Percentiles rank a stretch among this genome's conserved stretches.
These are phyloP conservation scores for Nothoprocta pentlandii DNA, from an alignment of 2,113 vertebrate species.

Conservation along the genomic window DNA sequence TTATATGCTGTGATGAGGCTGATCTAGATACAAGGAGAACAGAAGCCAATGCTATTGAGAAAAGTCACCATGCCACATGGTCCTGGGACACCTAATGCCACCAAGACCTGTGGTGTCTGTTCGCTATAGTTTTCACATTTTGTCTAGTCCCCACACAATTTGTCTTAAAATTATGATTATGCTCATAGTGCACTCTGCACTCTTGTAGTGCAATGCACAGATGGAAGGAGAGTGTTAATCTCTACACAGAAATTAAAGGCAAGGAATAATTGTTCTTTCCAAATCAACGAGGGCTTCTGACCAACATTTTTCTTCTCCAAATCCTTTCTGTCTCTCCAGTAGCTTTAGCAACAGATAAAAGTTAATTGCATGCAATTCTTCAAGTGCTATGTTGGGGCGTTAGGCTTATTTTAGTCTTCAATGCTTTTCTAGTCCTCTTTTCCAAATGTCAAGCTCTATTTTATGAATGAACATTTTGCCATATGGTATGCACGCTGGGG, in stretches of 20 bases:
- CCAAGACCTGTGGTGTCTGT: background rate
- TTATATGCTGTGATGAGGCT: background rate
- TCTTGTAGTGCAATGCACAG: background rate
- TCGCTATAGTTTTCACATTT: background rate
- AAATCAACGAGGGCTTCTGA: background rate
- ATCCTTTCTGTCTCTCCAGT: background rate
- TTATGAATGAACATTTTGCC: slow-evolving; percentile 52
- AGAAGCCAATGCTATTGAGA: background rate
- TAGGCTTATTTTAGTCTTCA: background rate
- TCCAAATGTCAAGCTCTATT: slow-evolving; percentile 22
- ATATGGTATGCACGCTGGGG: background rate
- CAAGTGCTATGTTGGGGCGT: background rate
- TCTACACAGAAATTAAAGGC: background rate
- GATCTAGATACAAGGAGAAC: background rate
- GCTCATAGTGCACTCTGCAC: background rate
- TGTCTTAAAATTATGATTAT: background rate
- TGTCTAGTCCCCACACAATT: background rate
- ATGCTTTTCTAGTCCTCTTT: background rate
- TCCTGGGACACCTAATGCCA: background rate
- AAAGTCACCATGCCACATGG: background rate
- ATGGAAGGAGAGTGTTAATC: background rate
- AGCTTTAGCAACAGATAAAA: background rate
- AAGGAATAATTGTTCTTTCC: background rate
- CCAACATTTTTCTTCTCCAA: background rate
- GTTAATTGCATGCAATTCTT: background rate